phyloP scores from a whole-genome alignment of 2,888 invertebrate species.

The Coleophora deauratella region DNA sequence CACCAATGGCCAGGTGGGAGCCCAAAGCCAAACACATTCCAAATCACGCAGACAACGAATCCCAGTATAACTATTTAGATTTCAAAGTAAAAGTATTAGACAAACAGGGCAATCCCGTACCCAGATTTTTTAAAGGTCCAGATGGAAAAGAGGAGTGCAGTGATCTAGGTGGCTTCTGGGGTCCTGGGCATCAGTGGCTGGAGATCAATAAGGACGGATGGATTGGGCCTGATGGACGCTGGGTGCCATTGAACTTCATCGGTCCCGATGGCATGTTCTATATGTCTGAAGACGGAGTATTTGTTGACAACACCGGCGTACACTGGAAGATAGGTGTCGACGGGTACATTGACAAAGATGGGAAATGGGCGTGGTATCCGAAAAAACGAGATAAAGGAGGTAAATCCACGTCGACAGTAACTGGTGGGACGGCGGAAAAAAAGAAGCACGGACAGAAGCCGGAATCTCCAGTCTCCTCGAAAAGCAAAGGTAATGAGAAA shows the following conservation, averaged over 20 bases:
- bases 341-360: slow-evolving; percentile 56
- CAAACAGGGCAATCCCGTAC: slow-evolving; percentile 52
- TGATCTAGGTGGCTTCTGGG: slow-evolving; percentile 64
- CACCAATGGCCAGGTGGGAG: slow-evolving; percentile 53
- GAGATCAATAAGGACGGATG: slow-evolving; percentile 65
- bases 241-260: slow-evolving; percentile 56
- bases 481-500: slow-evolving; percentile 3
- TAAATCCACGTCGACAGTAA: slow-evolving; percentile 28
- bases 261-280: slow-evolving; percentile 61
- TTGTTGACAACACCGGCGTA: slow-evolving; percentile 40
- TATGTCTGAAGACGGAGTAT: slow-evolving; percentile 52
- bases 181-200: slow-evolving; percentile 43
- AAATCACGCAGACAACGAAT: slow-evolving; percentile 30
- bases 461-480: slow-evolving; percentile 8
- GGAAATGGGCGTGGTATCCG: slow-evolving; percentile 55
- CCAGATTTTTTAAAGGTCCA: slow-evolving; percentile 56
- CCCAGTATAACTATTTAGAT: slow-evolving; percentile 56
- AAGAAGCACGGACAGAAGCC: slow-evolving; percentile 18
- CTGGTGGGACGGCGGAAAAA: slow-evolving; percentile 21
- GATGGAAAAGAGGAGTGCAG: slow-evolving; percentile 60
- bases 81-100: slow-evolving; percentile 59
- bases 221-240: slow-evolving; percentile 56
- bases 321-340: slow-evolving; percentile 50
- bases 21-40: slow-evolving; percentile 52
- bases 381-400: slow-evolving; percentile 26